A percentile compares a stretch with the other conserved stretches of the same genome.
These are phyloP conservation scores for Lasiurus cinereus DNA, from an alignment of 2,113 vertebrate species.

Conservation along the genomic window DNA sequence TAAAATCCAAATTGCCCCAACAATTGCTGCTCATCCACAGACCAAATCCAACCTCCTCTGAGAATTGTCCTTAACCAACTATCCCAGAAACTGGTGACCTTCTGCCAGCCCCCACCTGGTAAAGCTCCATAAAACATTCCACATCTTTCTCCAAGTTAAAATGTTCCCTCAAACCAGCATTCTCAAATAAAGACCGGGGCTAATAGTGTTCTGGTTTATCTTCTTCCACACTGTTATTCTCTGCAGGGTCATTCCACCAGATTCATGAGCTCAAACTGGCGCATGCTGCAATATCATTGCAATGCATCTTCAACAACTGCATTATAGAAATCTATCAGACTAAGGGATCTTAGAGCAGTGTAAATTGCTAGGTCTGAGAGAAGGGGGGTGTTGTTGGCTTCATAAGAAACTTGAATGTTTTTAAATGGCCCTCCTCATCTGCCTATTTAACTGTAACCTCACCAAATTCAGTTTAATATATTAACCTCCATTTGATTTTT, in stretches of 20 bases:
- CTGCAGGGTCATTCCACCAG: neutral
- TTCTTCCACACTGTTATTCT: neutral
- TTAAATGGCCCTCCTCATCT: slow-evolving; percentile 6
- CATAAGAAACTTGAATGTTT: slow-evolving; percentile 42
- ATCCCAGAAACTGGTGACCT: slow-evolving; percentile 22
- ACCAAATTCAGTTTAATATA: slow-evolving; percentile 47
- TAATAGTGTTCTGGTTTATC: neutral
- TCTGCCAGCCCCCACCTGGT: neutral
- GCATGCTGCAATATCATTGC: neutral
- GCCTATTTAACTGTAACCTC: neutral
- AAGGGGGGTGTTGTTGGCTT: neutral
- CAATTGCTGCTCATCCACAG: neutral
- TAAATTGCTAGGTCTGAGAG: slow-evolving; percentile 17
- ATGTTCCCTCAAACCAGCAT: neutral
- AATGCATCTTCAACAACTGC: neutral
- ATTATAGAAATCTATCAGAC: neutral
- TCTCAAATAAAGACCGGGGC: neutral
- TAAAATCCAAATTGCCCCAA: slow-evolving; percentile 31
- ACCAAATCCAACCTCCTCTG: neutral
- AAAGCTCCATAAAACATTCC: neutral
- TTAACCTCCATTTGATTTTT: slow-evolving; percentile 30
- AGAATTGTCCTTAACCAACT: slow-evolving; percentile 7
- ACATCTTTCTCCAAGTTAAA: slow-evolving; percentile 26
- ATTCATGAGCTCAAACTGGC: neutral
- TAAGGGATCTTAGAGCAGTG: neutral